Conservation (phyloP, 2,888 invertebrate genomes). For the Eupeodes latifasciatus region DNA sequence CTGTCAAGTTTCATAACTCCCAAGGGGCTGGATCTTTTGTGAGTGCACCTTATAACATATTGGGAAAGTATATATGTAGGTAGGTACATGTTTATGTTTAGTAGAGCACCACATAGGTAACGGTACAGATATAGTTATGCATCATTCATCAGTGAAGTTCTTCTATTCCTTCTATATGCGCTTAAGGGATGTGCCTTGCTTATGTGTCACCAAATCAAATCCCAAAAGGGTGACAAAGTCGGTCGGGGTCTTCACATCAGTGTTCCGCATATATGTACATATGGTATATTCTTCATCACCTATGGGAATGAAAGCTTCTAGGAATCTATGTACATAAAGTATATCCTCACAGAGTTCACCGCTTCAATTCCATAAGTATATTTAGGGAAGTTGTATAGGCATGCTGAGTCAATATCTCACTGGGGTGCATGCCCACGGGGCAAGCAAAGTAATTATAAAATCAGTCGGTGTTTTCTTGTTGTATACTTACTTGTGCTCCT, state of each 20-base stretch:
- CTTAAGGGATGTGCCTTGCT: conserved; percentile 56
- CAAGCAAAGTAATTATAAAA: conserved; percentile 70
- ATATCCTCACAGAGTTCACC: too few relatives aligned
- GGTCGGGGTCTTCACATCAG: background rate
- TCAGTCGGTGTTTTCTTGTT: conserved; percentile 58
- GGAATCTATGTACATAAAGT: background rate
- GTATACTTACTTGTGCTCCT: background rate
- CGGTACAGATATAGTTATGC: background rate
- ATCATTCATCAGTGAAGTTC: background rate
- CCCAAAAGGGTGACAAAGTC: conserved; percentile 70
- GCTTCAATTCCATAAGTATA: background rate
- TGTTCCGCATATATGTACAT: background rate
- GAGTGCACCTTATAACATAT: conserved; percentile 53
- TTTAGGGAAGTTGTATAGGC: conserved; percentile 56
- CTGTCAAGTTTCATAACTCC: conserved; percentile 64
- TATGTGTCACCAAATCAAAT: conserved; percentile 54
- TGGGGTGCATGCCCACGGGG: conserved; percentile 60
- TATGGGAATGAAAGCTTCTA: conserved; percentile 61
- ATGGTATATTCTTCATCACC: background rate
- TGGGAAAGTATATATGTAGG: background rate
- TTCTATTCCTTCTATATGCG: background rate
- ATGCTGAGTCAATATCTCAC: conserved; percentile 60
- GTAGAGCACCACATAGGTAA: conserved; percentile 20
- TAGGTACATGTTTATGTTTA: background rate
- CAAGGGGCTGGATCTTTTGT: conserved; percentile 77